Evolutionary conservation across 2,797 vertebrate species (phyloP).

Genomic region (Sylvia borin): DNA sequence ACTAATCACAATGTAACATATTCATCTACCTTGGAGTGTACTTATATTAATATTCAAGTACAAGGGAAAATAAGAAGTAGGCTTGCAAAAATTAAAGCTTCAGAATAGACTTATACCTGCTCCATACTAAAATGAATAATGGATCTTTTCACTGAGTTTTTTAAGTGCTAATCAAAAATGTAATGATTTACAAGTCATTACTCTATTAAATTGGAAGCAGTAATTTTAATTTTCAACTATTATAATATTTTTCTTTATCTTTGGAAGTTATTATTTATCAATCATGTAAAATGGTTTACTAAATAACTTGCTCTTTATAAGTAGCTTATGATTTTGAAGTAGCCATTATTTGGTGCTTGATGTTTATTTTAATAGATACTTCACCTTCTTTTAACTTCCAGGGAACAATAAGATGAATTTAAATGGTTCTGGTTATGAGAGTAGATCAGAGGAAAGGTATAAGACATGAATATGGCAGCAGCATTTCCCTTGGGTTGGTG

Average conservation of each 20-base stretch:
- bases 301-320: neutral
- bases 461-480: neutral
- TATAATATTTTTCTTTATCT: neutral
- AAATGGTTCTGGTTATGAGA: neutral
- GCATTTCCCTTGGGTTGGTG: neutral
- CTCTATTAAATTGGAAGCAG: neutral
- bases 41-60: neutral
- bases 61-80: neutral
- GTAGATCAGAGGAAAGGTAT: neutral
- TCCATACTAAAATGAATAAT: neutral
- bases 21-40: neutral
- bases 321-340: neutral
- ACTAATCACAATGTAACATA: neutral
- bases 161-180: neutral
- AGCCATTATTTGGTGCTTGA: neutral
- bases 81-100: constrained; percentile 14
- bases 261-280: neutral
- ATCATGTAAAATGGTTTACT: neutral
- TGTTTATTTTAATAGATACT: neutral
- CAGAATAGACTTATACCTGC: neutral
- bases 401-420: neutral
- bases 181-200: neutral
- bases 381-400: neutral
- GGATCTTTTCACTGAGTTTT: neutral
- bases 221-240: neutral